A percentile compares a stretch with the other conserved stretches of the same genome.
phyloP scores from a whole-genome alignment of 2,797 vertebrate species.

The Danio albolineatus region DNA sequence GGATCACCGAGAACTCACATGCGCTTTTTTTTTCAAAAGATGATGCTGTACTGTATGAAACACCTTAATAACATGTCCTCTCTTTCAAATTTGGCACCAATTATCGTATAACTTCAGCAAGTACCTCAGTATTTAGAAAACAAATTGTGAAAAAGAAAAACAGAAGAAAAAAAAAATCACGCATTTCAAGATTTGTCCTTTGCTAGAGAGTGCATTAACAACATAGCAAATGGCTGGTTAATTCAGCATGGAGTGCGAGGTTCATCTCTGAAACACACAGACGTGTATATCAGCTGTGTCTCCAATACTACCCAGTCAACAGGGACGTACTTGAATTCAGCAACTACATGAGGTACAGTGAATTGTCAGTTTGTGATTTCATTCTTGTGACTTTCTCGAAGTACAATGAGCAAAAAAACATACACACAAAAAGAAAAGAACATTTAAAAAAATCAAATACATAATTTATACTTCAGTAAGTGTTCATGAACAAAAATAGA shows the following conservation, averaged over 20 bases:
- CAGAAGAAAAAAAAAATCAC: neutral
- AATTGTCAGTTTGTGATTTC: constrained; percentile 82
- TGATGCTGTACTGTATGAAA: constrained; percentile 74
- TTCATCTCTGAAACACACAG: constrained; percentile 66
- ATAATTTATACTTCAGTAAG: constrained; percentile 96
- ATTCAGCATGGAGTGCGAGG: constrained; percentile 23
- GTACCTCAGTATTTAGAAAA: constrained; percentile 29
- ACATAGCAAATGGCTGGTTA: constrained; percentile 35
- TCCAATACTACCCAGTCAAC: constrained; percentile 77
- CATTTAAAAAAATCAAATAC: constrained; percentile 86
- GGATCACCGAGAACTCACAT: constrained; percentile 83
- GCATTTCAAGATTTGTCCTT: constrained; percentile 39
- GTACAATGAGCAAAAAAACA: constrained; percentile 83
- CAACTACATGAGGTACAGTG: constrained; percentile 90
- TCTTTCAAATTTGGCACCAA: constrained; percentile 60
- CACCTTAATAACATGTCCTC: constrained; percentile 32
- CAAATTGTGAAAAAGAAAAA: neutral
- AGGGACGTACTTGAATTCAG: constrained; percentile 82
- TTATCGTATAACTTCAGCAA: constrained; percentile 43
- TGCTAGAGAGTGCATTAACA: constrained; percentile 35
- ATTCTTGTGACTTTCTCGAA: constrained; percentile 63
- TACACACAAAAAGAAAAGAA: constrained; percentile 62
- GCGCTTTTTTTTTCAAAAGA: constrained; percentile 72
- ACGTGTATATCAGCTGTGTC: constrained; percentile 74
- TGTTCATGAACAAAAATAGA: constrained; percentile 96